Evolutionary conservation across 2,888 invertebrate species (phyloP), one percentile per base, ranked within the genome.

Genomic region (Parnassius orleans): DNA sequence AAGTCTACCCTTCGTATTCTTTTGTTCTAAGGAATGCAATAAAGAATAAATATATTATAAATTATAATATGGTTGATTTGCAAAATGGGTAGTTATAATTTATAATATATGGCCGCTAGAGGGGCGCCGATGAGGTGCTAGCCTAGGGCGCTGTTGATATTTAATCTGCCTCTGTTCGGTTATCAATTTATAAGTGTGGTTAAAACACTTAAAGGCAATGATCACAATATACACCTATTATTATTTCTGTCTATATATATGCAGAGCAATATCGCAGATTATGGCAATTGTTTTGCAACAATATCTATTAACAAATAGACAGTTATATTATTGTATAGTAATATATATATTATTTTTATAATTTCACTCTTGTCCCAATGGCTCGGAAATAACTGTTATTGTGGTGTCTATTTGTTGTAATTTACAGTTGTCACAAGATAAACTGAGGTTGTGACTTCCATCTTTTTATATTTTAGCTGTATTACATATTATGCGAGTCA

Each of bases 391-490:
- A 53, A 43, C 12, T 54, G 33, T 33, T 33, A 33, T 48, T 3
- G 19, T n/a, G 53, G 48, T 47, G 33, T 57, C 10, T 14, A 53
- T 53, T 46, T 53, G 48, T 56, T 42, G 9, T 57, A 41, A 41
- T 62, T 42, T 47, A 46, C 51, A 54, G 44, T 42, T 15, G 62
- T 63, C 62, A 63, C 62, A 63, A 62, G 57, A 63, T 56, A 56
- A 58, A 54, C 58, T 44, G 15, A 53, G 62, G 62, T 63, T 63
- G 62, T 63, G 62, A 54, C 46, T 43, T 10, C 42, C 47, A 10
- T 46, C 15, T 43, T 53, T 61, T 47, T 52, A 46, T 59, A 57
- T 43, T 57, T 5, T 57, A 51, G 44, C 47, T 15, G 50, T 57
- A 51, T 11, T 33, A 33, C 33, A 33, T 33, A 3, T 5, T 33